Evolutionary conservation across 2,888 invertebrate genomes (phyloP), one percentile per base, ranked within the genome.

Genomic region (Erebia ligea): DNA sequence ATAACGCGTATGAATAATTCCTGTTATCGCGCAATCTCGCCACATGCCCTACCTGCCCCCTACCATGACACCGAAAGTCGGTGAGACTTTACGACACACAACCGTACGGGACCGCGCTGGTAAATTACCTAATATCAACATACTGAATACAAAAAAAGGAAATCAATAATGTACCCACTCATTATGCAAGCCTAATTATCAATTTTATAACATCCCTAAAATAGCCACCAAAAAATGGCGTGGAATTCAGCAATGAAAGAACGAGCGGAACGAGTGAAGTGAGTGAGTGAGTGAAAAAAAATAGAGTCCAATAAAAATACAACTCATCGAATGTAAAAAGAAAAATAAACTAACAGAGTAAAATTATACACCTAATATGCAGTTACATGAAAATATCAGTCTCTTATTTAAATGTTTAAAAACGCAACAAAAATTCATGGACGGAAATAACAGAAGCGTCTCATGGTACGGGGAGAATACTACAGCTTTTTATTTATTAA

Each of bases 1-100:
- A 93, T 93, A 93, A 90, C 88, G 87, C 87, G 91, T 92, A 92
- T 92, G 93, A 92, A 93, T 93, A 93, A 93, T 92, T 92, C 89
- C 88, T 88, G 85, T 90, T 92, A 93, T 93, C 93, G 91, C 88
- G 77, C 88, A 87, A 93, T 93, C 92, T 92, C 88, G 89, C 93
- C 92, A 91, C 92, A 93, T 92, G 91, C 90, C 91, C 92, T 91
- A 93, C 92, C 92, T 92, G 91, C 86, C 91, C 83, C 79, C 81
- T 91, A 92, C 91, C 87, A 91, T 79, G 86, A 74, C 78, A 82
- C 80, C 81, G 82, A 76, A 80, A 86, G 86, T 83, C 83, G 78
- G 75, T 82, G 76, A 80, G 76, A 80, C 78, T 54, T n/a, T n/a
- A 50, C 50, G 5, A n/a, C 19, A 9, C n/a, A 34, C 34, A 5